Evolutionary conservation across 1,140 invertebrate species (phyloP).

Genomic region (Polypedilum pembai): DNA sequence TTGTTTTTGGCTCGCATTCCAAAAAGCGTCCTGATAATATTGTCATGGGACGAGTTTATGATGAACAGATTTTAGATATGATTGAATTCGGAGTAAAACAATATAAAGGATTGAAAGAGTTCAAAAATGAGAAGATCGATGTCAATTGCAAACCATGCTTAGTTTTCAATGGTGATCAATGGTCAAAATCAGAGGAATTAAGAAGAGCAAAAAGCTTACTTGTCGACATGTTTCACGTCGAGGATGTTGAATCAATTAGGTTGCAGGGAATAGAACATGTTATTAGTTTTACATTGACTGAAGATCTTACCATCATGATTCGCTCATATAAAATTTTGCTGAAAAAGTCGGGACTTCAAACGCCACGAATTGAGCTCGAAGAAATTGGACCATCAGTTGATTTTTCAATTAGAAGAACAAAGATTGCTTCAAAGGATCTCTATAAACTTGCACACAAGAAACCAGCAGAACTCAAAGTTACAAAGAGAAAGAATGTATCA

Average conservation of each 20-base stretch:
- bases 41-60: slow-evolving; percentile 80
- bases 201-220: slow-evolving; percentile 81
- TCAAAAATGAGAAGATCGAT: slow-evolving; percentile 70
- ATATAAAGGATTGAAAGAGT: slow-evolving; percentile 69
- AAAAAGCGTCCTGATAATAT: slow-evolving; percentile 95
- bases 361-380: slow-evolving; percentile 82
- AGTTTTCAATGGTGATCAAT: slow-evolving; percentile 86
- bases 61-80: slow-evolving; percentile 90
- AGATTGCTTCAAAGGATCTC: slow-evolving; percentile 83
- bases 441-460: slow-evolving; percentile 80
- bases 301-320: slow-evolving; percentile 70
- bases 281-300: slow-evolving; percentile 73
- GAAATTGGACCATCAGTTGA: slow-evolving; percentile 80
- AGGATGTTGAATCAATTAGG: slow-evolving; percentile 68
- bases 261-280: slow-evolving; percentile 90
- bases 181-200: slow-evolving; percentile 73
- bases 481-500: slow-evolving; percentile 86
- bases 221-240: slow-evolving; percentile 88
- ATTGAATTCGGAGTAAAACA: slow-evolving; percentile 87
- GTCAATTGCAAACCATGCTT: slow-evolving; percentile 85
- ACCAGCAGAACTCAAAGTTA: slow-evolving; percentile 72
- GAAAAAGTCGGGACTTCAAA: slow-evolving; percentile 84
- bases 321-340: slow-evolving; percentile 83
- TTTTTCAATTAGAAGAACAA: slow-evolving; percentile 73
- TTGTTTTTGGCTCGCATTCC: slow-evolving; percentile 81